Conservation (phyloP, 2,113 vertebrate species). For the Trematocara stigmaticum region DNA sequence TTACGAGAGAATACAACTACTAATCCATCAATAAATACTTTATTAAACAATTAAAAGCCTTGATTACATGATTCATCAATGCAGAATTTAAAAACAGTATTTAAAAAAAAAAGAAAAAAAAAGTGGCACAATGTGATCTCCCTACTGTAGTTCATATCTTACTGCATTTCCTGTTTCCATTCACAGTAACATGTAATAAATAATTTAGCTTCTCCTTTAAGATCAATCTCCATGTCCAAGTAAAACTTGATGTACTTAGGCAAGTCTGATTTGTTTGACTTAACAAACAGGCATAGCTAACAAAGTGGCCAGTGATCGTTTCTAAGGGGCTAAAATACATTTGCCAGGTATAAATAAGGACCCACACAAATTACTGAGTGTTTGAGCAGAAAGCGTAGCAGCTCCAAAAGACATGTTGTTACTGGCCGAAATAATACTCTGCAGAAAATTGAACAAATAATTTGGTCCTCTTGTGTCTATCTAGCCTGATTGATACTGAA, state of each 20-base stretch:
- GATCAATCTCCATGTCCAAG: neutral
- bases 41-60: neutral
- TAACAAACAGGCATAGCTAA: neutral
- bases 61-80: neutral
- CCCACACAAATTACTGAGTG: neutral
- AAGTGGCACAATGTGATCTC: neutral
- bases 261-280: neutral
- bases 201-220: neutral
- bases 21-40: neutral
- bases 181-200: neutral
- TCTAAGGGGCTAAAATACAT: neutral
- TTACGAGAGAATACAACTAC: neutral
- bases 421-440: neutral
- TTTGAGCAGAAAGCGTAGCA: neutral
- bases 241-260: neutral
- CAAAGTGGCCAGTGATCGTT: neutral
- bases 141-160: neutral
- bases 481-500: neutral
- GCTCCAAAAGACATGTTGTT: neutral
- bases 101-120: fast-evolving
- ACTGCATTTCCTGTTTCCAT: neutral
- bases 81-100: neutral
- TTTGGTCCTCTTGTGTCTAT: neutral
- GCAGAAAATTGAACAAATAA: neutral
- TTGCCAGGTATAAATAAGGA: neutral